Evolutionary conservation across 1,140 invertebrate genomes (phyloP).

Genomic region (Atopsyche davidsoni): DNA sequence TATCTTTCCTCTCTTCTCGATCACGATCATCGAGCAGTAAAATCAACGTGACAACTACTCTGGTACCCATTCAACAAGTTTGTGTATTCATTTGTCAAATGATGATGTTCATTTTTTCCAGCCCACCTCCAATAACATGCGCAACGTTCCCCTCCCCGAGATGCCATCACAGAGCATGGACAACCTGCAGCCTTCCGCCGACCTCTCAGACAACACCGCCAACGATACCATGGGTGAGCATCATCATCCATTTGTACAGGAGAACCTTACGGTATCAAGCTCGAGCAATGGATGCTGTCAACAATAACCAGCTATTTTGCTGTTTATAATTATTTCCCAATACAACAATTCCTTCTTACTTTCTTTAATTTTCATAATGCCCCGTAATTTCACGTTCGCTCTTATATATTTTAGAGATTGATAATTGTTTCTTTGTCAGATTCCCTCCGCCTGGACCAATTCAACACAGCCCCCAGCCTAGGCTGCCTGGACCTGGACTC

Average conservation of each 20-base stretch:
- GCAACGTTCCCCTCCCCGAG: slow-evolving; percentile 4
- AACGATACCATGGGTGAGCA: slow-evolving; percentile 22
- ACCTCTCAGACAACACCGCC: slow-evolving; percentile 2
- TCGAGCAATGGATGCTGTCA: too few species aligned
- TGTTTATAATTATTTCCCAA: neutral
- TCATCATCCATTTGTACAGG: neutral
- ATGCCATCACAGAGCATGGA: slow-evolving; percentile 12
- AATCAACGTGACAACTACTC: neutral
- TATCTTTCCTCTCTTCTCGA: too few species aligned
- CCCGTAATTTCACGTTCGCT: neutral
- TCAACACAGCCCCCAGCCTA: slow-evolving; percentile 15
- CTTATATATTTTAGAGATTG: neutral
- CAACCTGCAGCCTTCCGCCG: slow-evolving; percentile 8
- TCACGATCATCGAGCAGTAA: too few species aligned
- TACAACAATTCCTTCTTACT: neutral
- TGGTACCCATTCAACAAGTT: neutral
- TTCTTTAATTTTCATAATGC: slow-evolving; percentile 1
- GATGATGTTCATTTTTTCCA: slow-evolving; percentile 6
- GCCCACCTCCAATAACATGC: slow-evolving; percentile 20
- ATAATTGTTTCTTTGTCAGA: slow-evolving; percentile 8
- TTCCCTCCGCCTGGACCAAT: slow-evolving; percentile 23
- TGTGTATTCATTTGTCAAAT: neutral
- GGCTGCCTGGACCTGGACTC: slow-evolving; percentile 27
- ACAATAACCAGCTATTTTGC: neutral
- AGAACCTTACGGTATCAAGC: too few species aligned